Conservation (phyloP, 2,113 vertebrate genomes). For the Isichthys henryi region DNA sequence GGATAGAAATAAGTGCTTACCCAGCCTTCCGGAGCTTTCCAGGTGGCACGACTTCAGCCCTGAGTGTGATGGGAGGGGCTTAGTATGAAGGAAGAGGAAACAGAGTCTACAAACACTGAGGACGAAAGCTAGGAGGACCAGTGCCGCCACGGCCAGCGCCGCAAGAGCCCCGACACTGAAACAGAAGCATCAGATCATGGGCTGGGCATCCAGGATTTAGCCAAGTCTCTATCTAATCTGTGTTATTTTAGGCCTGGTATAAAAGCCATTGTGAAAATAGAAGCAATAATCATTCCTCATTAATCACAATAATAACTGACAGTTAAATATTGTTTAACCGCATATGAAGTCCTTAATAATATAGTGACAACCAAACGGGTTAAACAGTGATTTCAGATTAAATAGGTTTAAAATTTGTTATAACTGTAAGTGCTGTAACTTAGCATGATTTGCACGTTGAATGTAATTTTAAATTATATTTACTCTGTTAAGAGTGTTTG, state of each 20-base stretch:
- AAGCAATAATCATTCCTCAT: background rate
- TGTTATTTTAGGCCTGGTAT: background rate
- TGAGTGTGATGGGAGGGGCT: slow-evolving; percentile 50
- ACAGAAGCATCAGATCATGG: background rate
- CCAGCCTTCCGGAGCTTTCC: background rate
- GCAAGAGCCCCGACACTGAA: slow-evolving; percentile 51
- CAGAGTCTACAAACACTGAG: slow-evolving; percentile 57
- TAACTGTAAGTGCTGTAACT: background rate
- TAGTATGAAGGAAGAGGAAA: slow-evolving; percentile 56
- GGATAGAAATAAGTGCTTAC: background rate
- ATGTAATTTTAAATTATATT: background rate
- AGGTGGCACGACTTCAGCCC: slow-evolving; percentile 48
- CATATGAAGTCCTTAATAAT: background rate
- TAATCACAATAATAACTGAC: background rate
- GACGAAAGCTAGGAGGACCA: slow-evolving; percentile 55
- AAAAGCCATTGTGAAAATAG: background rate
- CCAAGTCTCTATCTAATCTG: background rate
- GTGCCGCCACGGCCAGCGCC: slow-evolving; percentile 51
- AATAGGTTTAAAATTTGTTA: background rate
- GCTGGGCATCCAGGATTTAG: background rate
- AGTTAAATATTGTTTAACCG: background rate
- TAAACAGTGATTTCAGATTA: background rate
- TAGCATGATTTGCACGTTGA: background rate
- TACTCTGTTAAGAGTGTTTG: background rate
- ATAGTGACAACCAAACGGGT: background rate